Evolutionary conservation across 2,888 invertebrate species (phyloP).

Genomic region (Crematogaster levior): DNA sequence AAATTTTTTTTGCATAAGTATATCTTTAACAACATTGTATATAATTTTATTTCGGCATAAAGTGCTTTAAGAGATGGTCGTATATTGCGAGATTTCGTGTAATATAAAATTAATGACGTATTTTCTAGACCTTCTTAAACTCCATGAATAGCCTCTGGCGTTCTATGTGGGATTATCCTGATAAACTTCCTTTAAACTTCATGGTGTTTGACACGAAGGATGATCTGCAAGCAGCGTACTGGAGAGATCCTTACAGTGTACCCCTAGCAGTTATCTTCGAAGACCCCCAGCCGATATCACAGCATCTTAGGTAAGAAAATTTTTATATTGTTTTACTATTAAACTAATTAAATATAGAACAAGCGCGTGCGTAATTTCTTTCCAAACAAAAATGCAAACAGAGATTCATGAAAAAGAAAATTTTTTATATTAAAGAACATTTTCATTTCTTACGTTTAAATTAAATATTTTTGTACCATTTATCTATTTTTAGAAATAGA

Average conservation of each 20-base stretch:
- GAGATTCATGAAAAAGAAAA: background rate
- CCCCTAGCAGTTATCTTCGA: conserved; percentile 91
- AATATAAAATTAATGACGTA: conserved; percentile 13
- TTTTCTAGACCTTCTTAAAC: conserved; percentile 85
- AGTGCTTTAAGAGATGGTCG: background rate
- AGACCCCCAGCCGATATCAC: conserved; percentile 84
- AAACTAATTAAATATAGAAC: conserved; percentile 1
- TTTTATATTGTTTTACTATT: conserved; percentile 4
- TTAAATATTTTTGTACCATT: background rate
- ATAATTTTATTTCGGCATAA: background rate
- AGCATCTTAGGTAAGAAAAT: conserved; percentile 86
- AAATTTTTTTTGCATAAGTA: background rate
- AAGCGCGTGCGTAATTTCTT: background rate
- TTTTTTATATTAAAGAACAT: background rate
- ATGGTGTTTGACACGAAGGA: conserved; percentile 89
- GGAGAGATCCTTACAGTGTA: conserved; percentile 89
- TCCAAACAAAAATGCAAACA: background rate
- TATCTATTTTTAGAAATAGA: conserved; percentile 11
- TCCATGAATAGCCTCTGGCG: conserved; percentile 88
- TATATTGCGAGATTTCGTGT: background rate
- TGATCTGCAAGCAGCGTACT: conserved; percentile 90
- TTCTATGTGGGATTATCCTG: conserved; percentile 86
- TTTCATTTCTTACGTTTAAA: background rate
- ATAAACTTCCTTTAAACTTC: conserved; percentile 88
- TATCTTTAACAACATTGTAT: background rate